These are phyloP conservation scores for Frankliniella fusca DNA, from an alignment of 2,888 invertebrate species.

Conservation along the genomic window DNA sequence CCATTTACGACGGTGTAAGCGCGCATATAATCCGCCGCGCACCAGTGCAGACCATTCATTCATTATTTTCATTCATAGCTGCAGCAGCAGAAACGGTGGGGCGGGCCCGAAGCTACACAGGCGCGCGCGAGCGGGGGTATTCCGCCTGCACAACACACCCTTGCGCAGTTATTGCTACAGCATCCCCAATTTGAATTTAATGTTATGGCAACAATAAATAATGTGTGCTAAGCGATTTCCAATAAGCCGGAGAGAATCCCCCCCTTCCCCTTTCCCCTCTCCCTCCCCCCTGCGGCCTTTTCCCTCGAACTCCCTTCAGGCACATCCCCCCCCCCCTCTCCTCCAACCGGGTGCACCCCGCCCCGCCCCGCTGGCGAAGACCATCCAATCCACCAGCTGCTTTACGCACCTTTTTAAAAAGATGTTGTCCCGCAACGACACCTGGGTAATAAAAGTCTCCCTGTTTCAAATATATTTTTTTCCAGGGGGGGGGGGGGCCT, in stretches of 20 bases:
- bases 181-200: constrained; percentile 24
- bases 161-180: constrained; percentile 1
- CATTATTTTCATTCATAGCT: neutral
- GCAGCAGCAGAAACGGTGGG: neutral
- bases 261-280: neutral
- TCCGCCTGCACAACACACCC: neutral
- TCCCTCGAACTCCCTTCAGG: neutral
- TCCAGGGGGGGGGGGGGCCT: too few species aligned
- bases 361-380: neutral
- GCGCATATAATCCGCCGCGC: neutral
- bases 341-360: too few species aligned
- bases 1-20: too few species aligned
- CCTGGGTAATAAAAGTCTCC: too few species aligned
- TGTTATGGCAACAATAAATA: constrained; percentile 26
- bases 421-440: too few species aligned
- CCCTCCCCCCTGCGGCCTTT: neutral
- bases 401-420: neutral
- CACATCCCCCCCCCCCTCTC: neutral
- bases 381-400: neutral
- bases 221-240: constrained; percentile 24
- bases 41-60: neutral
- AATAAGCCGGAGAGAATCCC: constrained; percentile 11
- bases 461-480: too few species aligned
- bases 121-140: neutral
- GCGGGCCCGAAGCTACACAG: too few species aligned